Conservation (phyloP, 2,888 invertebrate genomes). For the Trichogramma dendrolimi region DNA sequence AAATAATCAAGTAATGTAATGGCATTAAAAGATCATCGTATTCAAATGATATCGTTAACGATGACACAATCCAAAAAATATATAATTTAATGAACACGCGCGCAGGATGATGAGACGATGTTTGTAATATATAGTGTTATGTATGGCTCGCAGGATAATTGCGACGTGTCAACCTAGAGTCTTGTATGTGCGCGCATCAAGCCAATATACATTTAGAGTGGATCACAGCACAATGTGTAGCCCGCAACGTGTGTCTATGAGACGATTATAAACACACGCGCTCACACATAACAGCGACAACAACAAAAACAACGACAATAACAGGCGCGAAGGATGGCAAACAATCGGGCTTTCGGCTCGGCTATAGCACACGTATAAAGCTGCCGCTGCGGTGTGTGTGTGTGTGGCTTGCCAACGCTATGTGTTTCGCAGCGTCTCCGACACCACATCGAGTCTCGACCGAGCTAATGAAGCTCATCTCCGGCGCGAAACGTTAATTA, state of each 20-base stretch:
- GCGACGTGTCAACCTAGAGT: conserved; percentile 30
- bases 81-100: too few relatives aligned
- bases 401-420: conserved; percentile 9
- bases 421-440: conserved; percentile 38
- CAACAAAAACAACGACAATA: too few relatives aligned
- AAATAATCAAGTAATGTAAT: too few relatives aligned
- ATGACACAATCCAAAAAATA: too few relatives aligned
- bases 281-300: too few relatives aligned
- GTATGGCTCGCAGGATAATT: conserved; percentile 25
- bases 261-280: too few relatives aligned
- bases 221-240: conserved; percentile 34
- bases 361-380: conserved; percentile 20
- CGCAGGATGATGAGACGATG: too few relatives aligned
- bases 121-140: not conserved
- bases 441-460: conserved; percentile 32
- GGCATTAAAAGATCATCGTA: too few relatives aligned
- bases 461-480: conserved; percentile 44
- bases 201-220: not conserved
- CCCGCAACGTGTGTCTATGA: conserved; percentile 32
- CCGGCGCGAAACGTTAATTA: conserved; percentile 50
- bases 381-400: conserved; percentile 13
- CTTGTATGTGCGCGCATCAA: conserved; percentile 23
- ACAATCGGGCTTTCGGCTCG: too few relatives aligned
- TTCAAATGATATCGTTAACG: too few relatives aligned
- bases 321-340: too few relatives aligned